Base-by-base conservation (phyloP, 2,797 vertebrate species). In the Odontamblyopus rebecca region DNA sequence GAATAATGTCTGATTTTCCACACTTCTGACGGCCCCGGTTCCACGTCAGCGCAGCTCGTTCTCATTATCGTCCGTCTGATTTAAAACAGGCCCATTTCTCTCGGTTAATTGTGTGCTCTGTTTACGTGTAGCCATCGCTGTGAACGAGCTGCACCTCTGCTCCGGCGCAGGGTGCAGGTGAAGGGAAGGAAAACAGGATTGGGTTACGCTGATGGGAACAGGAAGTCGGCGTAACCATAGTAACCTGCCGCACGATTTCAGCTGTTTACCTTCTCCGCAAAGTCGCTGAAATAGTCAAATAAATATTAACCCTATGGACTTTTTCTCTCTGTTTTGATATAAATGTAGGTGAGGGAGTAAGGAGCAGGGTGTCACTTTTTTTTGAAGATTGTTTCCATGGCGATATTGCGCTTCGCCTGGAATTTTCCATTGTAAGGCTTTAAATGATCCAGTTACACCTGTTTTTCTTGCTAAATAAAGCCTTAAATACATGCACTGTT, bases 181-280 rank as follows among this genome's bases (percentile, higher is more conserved):
- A 61, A 6, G 4, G 32, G 32, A 35, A n/a, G 38, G 61, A 62
- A 62, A 62, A 62, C 61, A n/a, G 61, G 35, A 9, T 62, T 62
- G 30, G 18, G 23, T 62, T 62, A 12, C 61, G 8, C 61, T n/a
- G 18, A 38, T 9, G 61, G 61, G 2, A 62, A 62, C 61, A n/a
- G 61, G 61, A 62, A 38, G 61, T 62, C 61, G n/a, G 19, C 61
- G n/a, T 38, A n/a, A 15, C 29, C 30, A 19, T 35, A 61, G 16
- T 19, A 8, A 61, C 16, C 60, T 2, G n/a, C 26, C 56, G 8
- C 56, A 29, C 26, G 6, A 16, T 27, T 54, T 54, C 3, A 3
- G 0, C 3, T 59, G 56, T 59, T 27, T 59, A 5, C 6, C 27
- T 60, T 60, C 16, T 18, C 0, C 54, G 27, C 23, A 12, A 27